Base-by-base conservation (phyloP, 2,113 vertebrate species). In the Erpornis zantholeuca region DNA sequence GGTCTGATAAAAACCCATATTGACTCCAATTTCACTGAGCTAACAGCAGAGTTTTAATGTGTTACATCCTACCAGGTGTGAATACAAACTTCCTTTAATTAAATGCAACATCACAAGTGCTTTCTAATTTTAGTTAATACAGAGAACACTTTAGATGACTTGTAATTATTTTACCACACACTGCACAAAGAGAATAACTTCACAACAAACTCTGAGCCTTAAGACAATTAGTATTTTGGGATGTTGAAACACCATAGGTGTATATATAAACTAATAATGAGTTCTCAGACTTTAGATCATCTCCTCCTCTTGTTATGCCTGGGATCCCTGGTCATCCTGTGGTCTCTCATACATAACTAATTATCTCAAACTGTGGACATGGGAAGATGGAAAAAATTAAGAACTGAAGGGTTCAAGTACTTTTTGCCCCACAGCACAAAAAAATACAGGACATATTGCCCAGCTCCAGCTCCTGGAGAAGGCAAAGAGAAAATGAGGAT, bases 121-220 rank as follows among this genome's bases (percentile, higher is more conserved):
- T 69, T 94, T 71, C 73, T 61, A 80, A 84, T 86, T 86, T 82
- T 88, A 95, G 33, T 59, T 93, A 86, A 73, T 15, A 91, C 14
- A 42, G 23, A 61, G 42, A 90, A 60, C 9, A 56, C n/a, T 86
- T 63, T 1, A 66, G 61, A 17, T 40, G 50, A 70, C 54, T 94
- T 1, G 2, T 49, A 66, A 75, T 85, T 88, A 81, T 86, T 94
- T 56, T 54, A 85, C 29, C 78, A 80, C 40, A 73, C 7, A 4
- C 33, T 45, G 40, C 40, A 75, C 36, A 40, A 88, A 42, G 16
- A 66, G 24, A 89, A 0, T 15, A 64, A 77, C 68, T 60, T 86
- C 47, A 49, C 28, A 78, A 59, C 35, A 52, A 79, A 78, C 42
- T 66, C 86, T 63, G 47, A 79, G 65, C 33, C 66, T 59, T 3